Evolutionary conservation across 2,797 vertebrate genomes (phyloP), one percentile per base, ranked within the genome.

Genomic region (Malurus leucopterus): DNA sequence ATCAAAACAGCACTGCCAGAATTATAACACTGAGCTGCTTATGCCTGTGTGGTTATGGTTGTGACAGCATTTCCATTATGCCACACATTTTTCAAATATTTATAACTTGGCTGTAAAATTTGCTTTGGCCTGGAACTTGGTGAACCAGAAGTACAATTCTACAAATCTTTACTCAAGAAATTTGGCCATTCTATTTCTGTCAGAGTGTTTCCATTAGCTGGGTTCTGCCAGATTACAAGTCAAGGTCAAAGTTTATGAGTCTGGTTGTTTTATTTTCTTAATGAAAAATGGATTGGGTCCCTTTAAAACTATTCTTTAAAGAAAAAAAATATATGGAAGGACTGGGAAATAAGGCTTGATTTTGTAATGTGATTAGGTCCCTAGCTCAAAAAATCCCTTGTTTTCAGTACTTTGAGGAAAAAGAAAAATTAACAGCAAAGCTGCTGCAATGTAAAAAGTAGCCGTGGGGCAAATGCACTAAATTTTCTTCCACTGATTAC

Each of bases 401-500:
- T 24, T 91, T 86, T 89, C 64, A 89, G 36, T 88, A 62, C 23
- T 88, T 79, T 0, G 0, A 79, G 43, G 50, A 77, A 40, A 43
- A 76, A 90, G 41, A 57, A 89, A 91, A 75, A 84, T 55, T 90
- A 89, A 68, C 53, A 86, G 46, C 70, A 87, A 93, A 86, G 40
- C 36, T 72, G 44, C 85, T 89, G 84, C 67, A 76, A 78, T 86
- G 76, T 87, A 81, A 83, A 92, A 94, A 72, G 40, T 81, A 92
- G 77, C 89, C 5, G 0, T 50, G 30, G 59, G 91, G 90, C 69
- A 93, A 57, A 85, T 20, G 38, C 65, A 93, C 80, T 89, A 88
- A 71, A 93, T 93, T 92, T 92, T 93, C 38, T 80, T 85, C 43
- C 62, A 84, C 75, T 94, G 94, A 91, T 95, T 95, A 91, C n/a